Percentiles rank a stretch among this genome's conserved stretches.
These are phyloP conservation scores for Siderastrea radians DNA, from an alignment of 92 coral and sea anemone species.

Conservation along the genomic window DNA sequence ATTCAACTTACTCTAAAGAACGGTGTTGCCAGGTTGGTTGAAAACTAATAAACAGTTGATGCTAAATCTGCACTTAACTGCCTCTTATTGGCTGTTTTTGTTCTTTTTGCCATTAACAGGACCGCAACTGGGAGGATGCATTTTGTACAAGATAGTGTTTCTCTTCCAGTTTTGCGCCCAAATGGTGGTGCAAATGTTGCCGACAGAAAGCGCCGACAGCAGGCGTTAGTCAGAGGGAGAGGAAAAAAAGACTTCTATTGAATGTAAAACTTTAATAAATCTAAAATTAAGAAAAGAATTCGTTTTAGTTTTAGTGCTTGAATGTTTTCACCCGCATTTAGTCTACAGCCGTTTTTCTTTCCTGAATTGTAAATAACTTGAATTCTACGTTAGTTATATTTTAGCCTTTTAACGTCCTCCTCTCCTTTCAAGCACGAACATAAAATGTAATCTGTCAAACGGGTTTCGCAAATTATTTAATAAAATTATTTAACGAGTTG, in stretches of 20 bases:
- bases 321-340: neutral
- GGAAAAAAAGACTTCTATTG: slow-evolving; percentile 73
- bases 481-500: slow-evolving; percentile 19
- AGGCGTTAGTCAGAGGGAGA: slow-evolving; percentile 94
- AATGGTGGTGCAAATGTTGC: slow-evolving; percentile 89
- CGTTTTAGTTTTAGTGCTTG: slow-evolving; percentile 27
- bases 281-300: neutral
- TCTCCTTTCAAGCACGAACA: neutral
- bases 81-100: neutral
- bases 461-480: slow-evolving; percentile 44
- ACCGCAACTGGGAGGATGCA: slow-evolving; percentile 73
- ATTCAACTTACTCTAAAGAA: no score
- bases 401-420: neutral
- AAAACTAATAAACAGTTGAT: neutral
- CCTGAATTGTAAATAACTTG: slow-evolving; percentile 30
- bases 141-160: slow-evolving; percentile 81
- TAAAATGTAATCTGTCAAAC: neutral
- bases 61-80: neutral
- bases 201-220: slow-evolving; percentile 91
- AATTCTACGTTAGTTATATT: neutral
- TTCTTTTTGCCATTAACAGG: slow-evolving; percentile 52
- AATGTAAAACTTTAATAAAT: neutral
- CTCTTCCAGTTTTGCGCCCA: slow-evolving; percentile 93
- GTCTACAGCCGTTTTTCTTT: neutral
- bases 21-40: neutral